phyloP scores from a whole-genome alignment of 2,797 vertebrate genomes.

The Eidolon dupreanum region DNA sequence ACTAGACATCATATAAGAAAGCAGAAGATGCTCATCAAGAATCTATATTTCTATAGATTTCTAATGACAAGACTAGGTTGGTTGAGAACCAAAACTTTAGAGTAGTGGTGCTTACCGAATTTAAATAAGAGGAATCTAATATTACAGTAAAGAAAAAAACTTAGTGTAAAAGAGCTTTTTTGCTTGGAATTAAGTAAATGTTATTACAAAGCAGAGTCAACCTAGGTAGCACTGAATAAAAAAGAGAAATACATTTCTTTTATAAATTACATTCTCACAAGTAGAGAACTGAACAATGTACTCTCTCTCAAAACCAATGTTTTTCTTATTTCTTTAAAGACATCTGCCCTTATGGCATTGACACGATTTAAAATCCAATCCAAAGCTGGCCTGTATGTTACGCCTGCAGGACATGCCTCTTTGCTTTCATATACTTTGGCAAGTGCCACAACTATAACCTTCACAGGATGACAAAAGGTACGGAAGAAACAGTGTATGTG shows the following conservation, averaged over 20 bases:
- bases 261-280: slow-evolving; percentile 43
- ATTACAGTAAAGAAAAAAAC: background rate
- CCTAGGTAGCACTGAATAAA: background rate
- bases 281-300: background rate
- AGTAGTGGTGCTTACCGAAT: background rate
- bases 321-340: slow-evolving; percentile 69
- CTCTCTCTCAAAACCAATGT: slow-evolving; percentile 36
- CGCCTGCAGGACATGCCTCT: slow-evolving; percentile 1
- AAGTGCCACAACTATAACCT: background rate
- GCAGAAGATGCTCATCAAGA: background rate
- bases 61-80: background rate
- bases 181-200: background rate
- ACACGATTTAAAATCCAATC: slow-evolving; percentile 61
- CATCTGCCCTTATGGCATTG: background rate
- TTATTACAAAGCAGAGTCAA: background rate
- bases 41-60: no score
- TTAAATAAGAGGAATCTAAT: background rate
- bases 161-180: background rate
- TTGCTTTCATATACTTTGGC: slow-evolving; percentile 41
- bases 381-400: background rate
- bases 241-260: background rate
- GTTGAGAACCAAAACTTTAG: background rate
- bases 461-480: slow-evolving; percentile 37
- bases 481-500: background rate
- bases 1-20: background rate